Conservation (phyloP, 2,888 invertebrate genomes). For the Mechanitis messenoides region DNA sequence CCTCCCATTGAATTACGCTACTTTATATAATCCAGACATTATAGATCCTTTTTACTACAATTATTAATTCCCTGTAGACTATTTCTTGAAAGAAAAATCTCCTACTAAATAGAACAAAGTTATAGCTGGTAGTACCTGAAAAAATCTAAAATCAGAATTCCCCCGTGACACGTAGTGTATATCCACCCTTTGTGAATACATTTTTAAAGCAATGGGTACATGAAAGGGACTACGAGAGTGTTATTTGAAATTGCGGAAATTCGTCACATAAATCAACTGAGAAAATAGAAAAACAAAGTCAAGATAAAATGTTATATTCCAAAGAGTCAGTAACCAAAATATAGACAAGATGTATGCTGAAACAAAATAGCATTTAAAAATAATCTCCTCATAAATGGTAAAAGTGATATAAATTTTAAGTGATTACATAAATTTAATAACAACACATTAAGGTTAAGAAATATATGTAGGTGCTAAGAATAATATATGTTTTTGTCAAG, state of each 20-base stretch:
- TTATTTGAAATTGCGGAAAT: slow-evolving; percentile 73
- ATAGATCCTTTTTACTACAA: slow-evolving; percentile 23
- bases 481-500: too few relatives aligned
- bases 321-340: slow-evolving; percentile 64
- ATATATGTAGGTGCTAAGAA: too few relatives aligned
- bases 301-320: slow-evolving; percentile 65
- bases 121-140: slow-evolving; percentile 36
- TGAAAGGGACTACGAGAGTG: slow-evolving; percentile 70
- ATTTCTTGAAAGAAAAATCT: too few relatives aligned
- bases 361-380: slow-evolving; percentile 1
- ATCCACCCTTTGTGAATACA: slow-evolving; percentile 51
- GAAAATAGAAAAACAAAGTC: slow-evolving; percentile 70
- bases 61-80: slow-evolving; percentile 7
- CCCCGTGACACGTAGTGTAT: slow-evolving; percentile 26
- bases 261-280: slow-evolving; percentile 72
- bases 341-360: slow-evolving; percentile 43
- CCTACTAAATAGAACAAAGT: too few relatives aligned
- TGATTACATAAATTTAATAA: too few relatives aligned
- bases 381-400: background rate
- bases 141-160: slow-evolving; percentile 51
- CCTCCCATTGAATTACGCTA: slow-evolving; percentile 63
- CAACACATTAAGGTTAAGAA: too few relatives aligned
- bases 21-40: slow-evolving; percentile 35
- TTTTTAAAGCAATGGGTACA: slow-evolving; percentile 68
- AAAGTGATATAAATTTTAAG: too few relatives aligned